Evolutionary conservation across 2,113 vertebrate species (phyloP).

Genomic region (Calidris pugnax): DNA sequence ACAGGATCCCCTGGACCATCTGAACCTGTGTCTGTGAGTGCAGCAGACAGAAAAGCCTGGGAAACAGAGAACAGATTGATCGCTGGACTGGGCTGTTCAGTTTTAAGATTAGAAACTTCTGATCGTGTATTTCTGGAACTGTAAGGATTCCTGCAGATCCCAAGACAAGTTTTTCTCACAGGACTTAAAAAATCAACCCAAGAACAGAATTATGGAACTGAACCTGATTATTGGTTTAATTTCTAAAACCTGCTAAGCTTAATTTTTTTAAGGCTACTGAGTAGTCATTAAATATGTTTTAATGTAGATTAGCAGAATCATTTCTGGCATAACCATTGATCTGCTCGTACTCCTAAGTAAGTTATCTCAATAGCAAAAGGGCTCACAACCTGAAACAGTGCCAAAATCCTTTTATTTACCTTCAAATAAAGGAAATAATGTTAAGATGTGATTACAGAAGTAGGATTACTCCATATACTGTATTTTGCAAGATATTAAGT

Average conservation of each 20-base stretch:
- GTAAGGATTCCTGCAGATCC: not conserved
- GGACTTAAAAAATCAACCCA: not conserved
- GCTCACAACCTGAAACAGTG: not conserved
- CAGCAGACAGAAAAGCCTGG: not conserved
- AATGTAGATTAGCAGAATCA: not conserved
- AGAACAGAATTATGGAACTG: not conserved
- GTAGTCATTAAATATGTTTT: not conserved
- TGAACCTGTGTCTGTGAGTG: rapidly evolving
- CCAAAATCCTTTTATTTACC: not conserved
- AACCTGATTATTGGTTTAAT: not conserved
- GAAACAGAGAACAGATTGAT: not conserved
- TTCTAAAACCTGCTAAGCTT: conserved; percentile 3
- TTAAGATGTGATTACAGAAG: not conserved
- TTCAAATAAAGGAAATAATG: not conserved
- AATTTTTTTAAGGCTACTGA: not conserved
- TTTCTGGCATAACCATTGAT: not conserved
- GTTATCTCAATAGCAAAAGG: not conserved
- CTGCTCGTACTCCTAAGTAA: not conserved
- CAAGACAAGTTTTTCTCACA: not conserved
- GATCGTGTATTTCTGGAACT: rapidly evolving
- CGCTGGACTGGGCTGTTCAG: not conserved
- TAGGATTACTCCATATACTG: not conserved
- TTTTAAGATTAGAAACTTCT: not conserved
- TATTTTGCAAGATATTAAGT: not conserved
- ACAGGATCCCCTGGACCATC: not conserved